A percentile compares a stretch with the other conserved stretches of the same genome.
Evolutionary conservation across 2,888 invertebrate genomes (phyloP).

Genomic region (Elegia similella): DNA sequence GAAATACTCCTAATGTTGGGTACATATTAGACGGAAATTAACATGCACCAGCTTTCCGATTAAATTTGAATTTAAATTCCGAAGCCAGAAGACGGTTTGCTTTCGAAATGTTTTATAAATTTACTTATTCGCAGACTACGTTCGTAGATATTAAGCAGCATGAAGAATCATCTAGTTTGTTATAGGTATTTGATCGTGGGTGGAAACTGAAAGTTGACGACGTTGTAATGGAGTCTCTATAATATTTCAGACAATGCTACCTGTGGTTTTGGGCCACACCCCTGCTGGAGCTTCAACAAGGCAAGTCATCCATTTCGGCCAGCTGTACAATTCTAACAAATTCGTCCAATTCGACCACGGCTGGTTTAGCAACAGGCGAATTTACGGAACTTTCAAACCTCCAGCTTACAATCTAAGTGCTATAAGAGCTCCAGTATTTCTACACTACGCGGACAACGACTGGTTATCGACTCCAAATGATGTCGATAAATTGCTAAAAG

Average conservation of each 20-base stretch:
- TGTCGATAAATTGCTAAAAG: conserved; percentile 58
- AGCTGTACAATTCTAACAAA: conserved; percentile 64
- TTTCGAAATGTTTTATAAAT: too few relatives aligned
- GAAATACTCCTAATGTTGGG: too few relatives aligned
- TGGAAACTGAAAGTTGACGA: too few relatives aligned
- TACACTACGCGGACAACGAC: conserved; percentile 78
- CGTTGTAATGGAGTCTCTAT: too few relatives aligned
- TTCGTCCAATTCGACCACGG: conserved; percentile 79
- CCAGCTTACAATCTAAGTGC: conserved; percentile 73
- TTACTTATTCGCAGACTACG: too few relatives aligned
- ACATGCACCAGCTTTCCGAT: too few relatives aligned
- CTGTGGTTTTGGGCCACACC: conserved; percentile 71
- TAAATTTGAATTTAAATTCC: too few relatives aligned
- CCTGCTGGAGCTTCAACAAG: conserved; percentile 76
- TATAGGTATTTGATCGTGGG: too few relatives aligned
- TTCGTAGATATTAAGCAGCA: too few relatives aligned
- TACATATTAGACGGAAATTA: too few relatives aligned
- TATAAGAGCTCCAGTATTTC: conserved; percentile 68
- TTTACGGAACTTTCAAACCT: conserved; percentile 72
- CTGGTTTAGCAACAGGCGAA: conserved; percentile 54
- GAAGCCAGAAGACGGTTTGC: too few relatives aligned
- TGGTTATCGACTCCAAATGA: conserved; percentile 72
- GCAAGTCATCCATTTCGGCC: conserved; percentile 77
- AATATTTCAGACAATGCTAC: conserved; percentile 73
- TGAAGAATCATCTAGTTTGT: too few relatives aligned